These are phyloP conservation scores for Ectropis grisescens DNA, from an alignment of 1,140 invertebrate genomes.

Conservation along the genomic window DNA sequence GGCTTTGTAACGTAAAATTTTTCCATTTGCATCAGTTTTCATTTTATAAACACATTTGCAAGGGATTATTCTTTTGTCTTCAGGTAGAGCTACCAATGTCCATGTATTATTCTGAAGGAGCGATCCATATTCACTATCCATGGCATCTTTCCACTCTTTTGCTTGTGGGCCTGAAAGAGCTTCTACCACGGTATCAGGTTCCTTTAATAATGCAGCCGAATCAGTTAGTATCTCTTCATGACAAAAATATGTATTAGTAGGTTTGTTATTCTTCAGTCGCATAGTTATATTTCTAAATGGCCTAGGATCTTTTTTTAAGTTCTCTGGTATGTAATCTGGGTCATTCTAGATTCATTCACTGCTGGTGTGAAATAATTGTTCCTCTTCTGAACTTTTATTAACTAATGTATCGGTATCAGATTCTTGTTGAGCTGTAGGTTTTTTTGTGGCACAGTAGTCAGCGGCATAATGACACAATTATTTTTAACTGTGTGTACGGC, in stretches of 20 bases:
- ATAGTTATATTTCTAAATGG: not conserved
- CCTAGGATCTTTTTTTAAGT: not conserved
- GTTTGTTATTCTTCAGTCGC: not conserved
- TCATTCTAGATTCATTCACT: too few relatives aligned
- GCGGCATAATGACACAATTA: not conserved
- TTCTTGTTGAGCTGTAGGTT: not conserved
- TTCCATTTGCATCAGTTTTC: slow-evolving; percentile 12
- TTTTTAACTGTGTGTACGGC: not conserved
- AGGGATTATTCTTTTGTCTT: slow-evolving; percentile 6
- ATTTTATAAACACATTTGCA: slow-evolving; percentile 22
- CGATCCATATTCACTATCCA: slow-evolving; percentile 14
- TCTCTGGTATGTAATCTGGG: not conserved
- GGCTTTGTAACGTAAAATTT: slow-evolving; percentile 12
- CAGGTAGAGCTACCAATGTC: slow-evolving; percentile 4
- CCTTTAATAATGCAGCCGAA: not conserved
- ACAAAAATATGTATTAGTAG: not conserved
- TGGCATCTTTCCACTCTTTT: slow-evolving; percentile 4
- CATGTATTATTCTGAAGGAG: slow-evolving; percentile 17
- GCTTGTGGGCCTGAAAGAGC: not conserved
- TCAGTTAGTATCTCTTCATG: not conserved
- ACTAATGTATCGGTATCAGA: not conserved
- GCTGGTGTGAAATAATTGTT: not conserved
- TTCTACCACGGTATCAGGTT: not conserved
- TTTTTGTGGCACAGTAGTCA: not conserved
- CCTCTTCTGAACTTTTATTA: not conserved